These are phyloP conservation scores for Hephaestus fuliginosus DNA, from an alignment of 2,797 vertebrate species.

Conservation along the genomic window DNA sequence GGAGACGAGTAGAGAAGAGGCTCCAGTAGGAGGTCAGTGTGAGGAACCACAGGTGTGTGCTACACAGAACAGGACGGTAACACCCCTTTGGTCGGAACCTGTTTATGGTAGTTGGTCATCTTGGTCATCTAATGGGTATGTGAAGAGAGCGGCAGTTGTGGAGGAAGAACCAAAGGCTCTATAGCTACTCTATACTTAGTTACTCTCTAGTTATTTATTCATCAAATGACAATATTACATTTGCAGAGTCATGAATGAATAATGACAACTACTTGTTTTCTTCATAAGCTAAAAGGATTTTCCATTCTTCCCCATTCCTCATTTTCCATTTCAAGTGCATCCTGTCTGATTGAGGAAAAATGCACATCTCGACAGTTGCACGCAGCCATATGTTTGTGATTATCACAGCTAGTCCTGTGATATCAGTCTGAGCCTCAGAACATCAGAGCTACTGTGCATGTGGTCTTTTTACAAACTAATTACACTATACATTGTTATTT, in stretches of 20 bases:
- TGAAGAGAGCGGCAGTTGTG: background rate
- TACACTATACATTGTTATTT: too few species aligned
- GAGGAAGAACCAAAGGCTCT: too few species aligned
- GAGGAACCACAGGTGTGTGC: too few species aligned
- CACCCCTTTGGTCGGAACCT: background rate
- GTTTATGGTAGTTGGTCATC: background rate
- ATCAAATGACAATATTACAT: background rate
- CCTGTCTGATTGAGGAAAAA: background rate
- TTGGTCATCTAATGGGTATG: background rate
- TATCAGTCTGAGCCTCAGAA: too few species aligned
- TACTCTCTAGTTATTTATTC: background rate
- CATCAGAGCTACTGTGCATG: too few species aligned
- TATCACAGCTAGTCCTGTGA: too few species aligned
- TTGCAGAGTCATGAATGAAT: background rate
- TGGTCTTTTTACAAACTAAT: too few species aligned
- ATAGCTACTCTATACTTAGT: too few species aligned
- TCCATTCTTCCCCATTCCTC: background rate
- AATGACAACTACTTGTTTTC: background rate
- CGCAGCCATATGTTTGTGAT: too few species aligned
- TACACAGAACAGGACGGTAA: background rate
- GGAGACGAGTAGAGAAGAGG: background rate
- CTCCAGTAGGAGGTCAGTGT: background rate
- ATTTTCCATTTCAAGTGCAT: background rate
- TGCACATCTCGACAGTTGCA: background rate
- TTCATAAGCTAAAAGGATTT: background rate